Conservation (phyloP, 2,113 vertebrate genomes). For the Amazona vittata region DNA sequence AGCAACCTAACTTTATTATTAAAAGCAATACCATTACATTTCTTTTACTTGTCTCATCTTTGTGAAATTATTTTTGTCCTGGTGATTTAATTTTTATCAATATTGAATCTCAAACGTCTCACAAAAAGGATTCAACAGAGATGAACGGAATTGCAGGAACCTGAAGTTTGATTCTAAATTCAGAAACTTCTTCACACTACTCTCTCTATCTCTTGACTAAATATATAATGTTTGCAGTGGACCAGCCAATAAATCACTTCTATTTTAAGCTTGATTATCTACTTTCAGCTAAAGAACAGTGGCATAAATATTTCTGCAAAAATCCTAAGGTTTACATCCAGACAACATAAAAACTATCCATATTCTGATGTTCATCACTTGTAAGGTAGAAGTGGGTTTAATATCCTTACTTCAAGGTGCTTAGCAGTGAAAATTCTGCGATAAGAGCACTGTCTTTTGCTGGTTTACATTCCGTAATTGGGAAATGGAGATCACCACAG, state of each 20-base stretch:
- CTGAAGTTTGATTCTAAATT: neutral
- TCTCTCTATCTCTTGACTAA: neutral
- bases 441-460: neutral
- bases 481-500: neutral
- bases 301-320: neutral
- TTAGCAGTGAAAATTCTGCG: constrained; percentile 19
- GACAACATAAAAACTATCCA: neutral
- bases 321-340: neutral
- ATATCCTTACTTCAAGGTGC: neutral
- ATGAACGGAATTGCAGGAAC: neutral
- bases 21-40: neutral
- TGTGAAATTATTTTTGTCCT: neutral
- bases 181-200: neutral
- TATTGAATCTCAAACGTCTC: neutral
- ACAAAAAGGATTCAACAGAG: neutral
- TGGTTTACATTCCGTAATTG: constrained; percentile 9
- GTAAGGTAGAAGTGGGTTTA: neutral
- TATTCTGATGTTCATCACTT: neutral
- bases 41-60: neutral
- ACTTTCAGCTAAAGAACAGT: neutral
- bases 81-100: neutral
- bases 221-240: neutral
- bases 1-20: neutral
- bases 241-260: neutral
- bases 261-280: neutral